Conservation (phyloP, 1,140 invertebrate genomes). For the Hyphantria cunea region DNA sequence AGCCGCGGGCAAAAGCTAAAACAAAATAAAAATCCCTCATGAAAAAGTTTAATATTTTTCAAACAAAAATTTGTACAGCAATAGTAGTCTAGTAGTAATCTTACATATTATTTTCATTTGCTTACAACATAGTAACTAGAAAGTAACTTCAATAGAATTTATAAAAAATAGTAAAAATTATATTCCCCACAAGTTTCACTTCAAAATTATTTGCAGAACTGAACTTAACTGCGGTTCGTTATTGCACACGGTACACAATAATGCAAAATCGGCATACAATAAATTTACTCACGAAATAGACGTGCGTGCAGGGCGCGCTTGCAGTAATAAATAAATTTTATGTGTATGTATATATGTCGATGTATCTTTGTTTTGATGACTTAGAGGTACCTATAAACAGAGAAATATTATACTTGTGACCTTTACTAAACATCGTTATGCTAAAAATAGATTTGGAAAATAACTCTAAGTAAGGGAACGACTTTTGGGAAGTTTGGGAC, state of each 20-base stretch:
- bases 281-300: conserved; percentile 69
- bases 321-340: conserved; percentile 74
- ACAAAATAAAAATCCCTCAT: no score
- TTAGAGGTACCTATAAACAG: background rate
- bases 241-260: conserved; percentile 52
- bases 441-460: no score
- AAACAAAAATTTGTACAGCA: no score
- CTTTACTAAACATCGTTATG: no score
- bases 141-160: no score
- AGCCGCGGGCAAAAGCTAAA: no score
- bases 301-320: conserved; percentile 59
- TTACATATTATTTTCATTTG: no score
- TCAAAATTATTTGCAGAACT: conserved; percentile 25
- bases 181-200: background rate
- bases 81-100: no score
- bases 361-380: conserved; percentile 47
- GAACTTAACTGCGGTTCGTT: conserved; percentile 26
- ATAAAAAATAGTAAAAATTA: background rate
- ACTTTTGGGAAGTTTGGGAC: no score
- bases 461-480: background rate
- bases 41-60: no score
- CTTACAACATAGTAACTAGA: no score
- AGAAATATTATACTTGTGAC: no score
- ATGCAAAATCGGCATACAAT: conserved; percentile 68
- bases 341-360: conserved; percentile 47